Evolutionary conservation across 2,888 invertebrate genomes (phyloP).

Genomic region (Cynaeus angustus): DNA sequence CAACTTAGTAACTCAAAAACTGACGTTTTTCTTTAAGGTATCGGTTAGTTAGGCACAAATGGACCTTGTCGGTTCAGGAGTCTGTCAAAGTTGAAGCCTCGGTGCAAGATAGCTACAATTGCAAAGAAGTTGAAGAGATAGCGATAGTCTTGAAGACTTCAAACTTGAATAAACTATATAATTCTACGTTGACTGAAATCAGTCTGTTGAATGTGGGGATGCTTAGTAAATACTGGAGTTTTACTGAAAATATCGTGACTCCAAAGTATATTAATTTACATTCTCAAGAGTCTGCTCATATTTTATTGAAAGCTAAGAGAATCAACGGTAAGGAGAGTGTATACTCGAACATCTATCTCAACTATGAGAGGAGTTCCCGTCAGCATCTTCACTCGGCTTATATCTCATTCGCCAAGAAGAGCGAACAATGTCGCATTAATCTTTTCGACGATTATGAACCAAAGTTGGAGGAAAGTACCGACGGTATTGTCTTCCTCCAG

Average conservation of each 20-base stretch:
- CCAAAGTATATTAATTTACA: slow-evolving; percentile 70
- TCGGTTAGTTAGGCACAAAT: slow-evolving; percentile 78
- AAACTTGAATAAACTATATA: slow-evolving; percentile 80
- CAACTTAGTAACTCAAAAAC: not conserved
- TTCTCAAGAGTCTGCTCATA: slow-evolving; percentile 74
- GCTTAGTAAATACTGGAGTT: slow-evolving; percentile 77
- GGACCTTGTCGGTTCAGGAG: slow-evolving; percentile 78
- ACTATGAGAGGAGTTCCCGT: slow-evolving; percentile 57
- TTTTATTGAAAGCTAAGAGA: slow-evolving; percentile 72
- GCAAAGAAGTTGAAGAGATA: slow-evolving; percentile 74
- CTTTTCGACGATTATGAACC: slow-evolving; percentile 61
- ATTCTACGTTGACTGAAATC: slow-evolving; percentile 75
- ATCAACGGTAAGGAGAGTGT: slow-evolving; percentile 55
- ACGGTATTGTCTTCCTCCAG: slow-evolving; percentile 67
- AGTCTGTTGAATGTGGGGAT: slow-evolving; percentile 76
- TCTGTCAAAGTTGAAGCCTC: slow-evolving; percentile 75
- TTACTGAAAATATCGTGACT: slow-evolving; percentile 67
- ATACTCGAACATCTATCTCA: slow-evolving; percentile 69
- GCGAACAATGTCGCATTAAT: slow-evolving; percentile 66
- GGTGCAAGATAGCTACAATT: slow-evolving; percentile 71
- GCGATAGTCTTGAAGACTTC: slow-evolving; percentile 81
- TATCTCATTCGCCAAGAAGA: slow-evolving; percentile 72
- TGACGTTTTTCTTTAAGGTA: slow-evolving; percentile 65
- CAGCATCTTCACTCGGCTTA: slow-evolving; percentile 67
- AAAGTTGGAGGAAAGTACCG: slow-evolving; percentile 57